Evolutionary conservation across 35 echinoderm and acorn worm genomes (phyloP).

Genomic region (Holothuria glaberrima): DNA sequence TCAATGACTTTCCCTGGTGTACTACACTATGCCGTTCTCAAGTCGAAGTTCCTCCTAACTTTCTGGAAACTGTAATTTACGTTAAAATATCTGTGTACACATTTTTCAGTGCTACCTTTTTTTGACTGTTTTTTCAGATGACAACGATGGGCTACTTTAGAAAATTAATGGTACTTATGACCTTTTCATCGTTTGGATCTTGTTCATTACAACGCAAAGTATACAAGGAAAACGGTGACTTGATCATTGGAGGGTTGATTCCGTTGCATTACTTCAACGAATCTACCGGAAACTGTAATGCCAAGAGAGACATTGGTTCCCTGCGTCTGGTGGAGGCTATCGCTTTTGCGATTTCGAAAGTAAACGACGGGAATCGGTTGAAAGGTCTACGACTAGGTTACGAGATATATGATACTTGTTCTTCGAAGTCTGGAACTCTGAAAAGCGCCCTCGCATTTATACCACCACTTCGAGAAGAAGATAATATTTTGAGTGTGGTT

Average conservation of each 20-base stretch:
- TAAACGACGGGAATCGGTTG: neutral
- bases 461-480: constrained; percentile 32
- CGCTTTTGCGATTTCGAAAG: constrained; percentile 7
- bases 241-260: constrained; percentile 61
- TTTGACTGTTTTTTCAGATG: too few relatives aligned
- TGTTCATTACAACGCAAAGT: neutral
- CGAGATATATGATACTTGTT: constrained; percentile 95
- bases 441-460: constrained; percentile 74
- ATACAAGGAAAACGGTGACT: constrained; percentile 46
- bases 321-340: constrained; percentile 59
- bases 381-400: constrained; percentile 55
- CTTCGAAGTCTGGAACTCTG: constrained; percentile 68
- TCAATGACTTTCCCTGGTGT: too few relatives aligned
- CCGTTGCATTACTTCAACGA: constrained; percentile 63
- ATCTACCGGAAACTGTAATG: neutral
- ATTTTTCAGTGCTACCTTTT: too few relatives aligned
- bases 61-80: too few relatives aligned
- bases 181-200: neutral
- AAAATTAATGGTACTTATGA: neutral
- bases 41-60: too few relatives aligned
- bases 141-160: too few relatives aligned
- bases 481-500: constrained; percentile 29
- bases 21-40: too few relatives aligned
- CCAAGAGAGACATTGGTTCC: constrained; percentile 21
- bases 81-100: too few relatives aligned